Evolutionary conservation across 2,888 invertebrate genomes (phyloP).

Genomic region (Cyrtodaria siliqua): DNA sequence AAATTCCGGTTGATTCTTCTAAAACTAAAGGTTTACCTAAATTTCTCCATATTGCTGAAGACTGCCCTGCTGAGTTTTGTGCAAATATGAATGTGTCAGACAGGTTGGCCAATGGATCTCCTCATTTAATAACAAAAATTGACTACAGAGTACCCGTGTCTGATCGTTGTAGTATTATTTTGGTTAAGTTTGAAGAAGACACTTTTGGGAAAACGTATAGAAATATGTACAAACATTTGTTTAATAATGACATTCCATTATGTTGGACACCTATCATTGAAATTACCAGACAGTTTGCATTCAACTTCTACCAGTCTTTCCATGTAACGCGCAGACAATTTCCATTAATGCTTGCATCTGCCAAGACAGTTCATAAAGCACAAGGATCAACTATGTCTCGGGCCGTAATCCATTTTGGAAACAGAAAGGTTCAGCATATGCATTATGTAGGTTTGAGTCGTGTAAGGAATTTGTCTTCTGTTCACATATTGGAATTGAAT

Average conservation of each 20-base stretch:
- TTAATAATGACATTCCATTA: neutral
- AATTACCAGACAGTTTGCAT: no score
- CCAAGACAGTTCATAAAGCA: slow-evolving; percentile 43
- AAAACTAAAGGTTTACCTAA: neutral
- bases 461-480: no score
- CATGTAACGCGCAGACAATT: no score
- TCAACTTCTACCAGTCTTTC: no score
- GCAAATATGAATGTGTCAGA: slow-evolving; percentile 4
- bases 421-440: no score
- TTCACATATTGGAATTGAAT: no score
- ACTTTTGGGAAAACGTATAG: neutral
- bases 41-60: neutral
- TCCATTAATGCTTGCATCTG: slow-evolving; percentile 42
- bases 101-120: slow-evolving; percentile 1
- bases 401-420: slow-evolving; percentile 25
- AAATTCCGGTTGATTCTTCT: neutral
- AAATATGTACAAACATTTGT: neutral
- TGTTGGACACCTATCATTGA: slow-evolving; percentile 3
- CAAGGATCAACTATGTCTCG: slow-evolving; percentile 43
- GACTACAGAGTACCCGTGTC: neutral
- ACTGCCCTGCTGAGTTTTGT: neutral
- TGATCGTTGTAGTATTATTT: neutral
- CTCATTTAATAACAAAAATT: neutral
- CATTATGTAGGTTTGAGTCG: no score
- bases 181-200: neutral